These are phyloP conservation scores for Drosophila funebris DNA, from an alignment of 1,140 invertebrate genomes.

Conservation along the genomic window DNA sequence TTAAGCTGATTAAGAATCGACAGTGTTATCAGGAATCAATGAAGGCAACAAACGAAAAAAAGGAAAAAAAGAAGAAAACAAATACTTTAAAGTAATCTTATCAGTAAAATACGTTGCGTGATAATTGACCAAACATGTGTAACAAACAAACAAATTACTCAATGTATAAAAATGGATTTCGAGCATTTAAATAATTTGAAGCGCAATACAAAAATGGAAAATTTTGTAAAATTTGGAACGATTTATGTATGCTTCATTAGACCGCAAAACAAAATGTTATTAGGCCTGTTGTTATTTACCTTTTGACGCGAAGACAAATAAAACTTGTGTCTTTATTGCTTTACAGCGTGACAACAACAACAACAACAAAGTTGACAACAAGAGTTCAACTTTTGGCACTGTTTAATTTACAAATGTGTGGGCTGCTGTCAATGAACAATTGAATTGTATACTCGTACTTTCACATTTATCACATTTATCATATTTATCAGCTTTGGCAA, in stretches of 20 bases:
- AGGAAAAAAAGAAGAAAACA: too few species aligned
- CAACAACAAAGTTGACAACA: slow-evolving; percentile 30
- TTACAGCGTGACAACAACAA: slow-evolving; percentile 20
- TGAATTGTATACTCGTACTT: not conserved
- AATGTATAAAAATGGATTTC: slow-evolving; percentile 31
- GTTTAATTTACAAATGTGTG: slow-evolving; percentile 24
- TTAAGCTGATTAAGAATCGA: not conserved
- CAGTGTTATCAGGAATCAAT: not conserved
- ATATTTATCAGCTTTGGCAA: too few species aligned
- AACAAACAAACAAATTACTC: slow-evolving; percentile 46
- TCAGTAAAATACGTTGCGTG: slow-evolving; percentile 23
- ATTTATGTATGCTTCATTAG: slow-evolving; percentile 51
- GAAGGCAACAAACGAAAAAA: too few species aligned
- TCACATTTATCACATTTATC: not conserved
- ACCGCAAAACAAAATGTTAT: slow-evolving; percentile 27
- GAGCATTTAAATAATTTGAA: slow-evolving; percentile 3
- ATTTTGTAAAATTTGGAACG: not conserved
- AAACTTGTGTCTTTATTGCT: slow-evolving; percentile 20
- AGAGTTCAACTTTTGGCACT: slow-evolving; percentile 31
- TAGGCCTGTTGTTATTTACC: slow-evolving; percentile 40
- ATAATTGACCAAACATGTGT: slow-evolving; percentile 26
- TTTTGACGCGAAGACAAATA: slow-evolving; percentile 36
- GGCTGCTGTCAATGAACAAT: not conserved
- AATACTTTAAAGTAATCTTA: slow-evolving; percentile 31
- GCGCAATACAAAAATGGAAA: slow-evolving; percentile 19